Evolutionary conservation across 2,797 vertebrate species (phyloP), one percentile per base, ranked within the genome.

Genomic region (Urocyon cinereoargenteus): DNA sequence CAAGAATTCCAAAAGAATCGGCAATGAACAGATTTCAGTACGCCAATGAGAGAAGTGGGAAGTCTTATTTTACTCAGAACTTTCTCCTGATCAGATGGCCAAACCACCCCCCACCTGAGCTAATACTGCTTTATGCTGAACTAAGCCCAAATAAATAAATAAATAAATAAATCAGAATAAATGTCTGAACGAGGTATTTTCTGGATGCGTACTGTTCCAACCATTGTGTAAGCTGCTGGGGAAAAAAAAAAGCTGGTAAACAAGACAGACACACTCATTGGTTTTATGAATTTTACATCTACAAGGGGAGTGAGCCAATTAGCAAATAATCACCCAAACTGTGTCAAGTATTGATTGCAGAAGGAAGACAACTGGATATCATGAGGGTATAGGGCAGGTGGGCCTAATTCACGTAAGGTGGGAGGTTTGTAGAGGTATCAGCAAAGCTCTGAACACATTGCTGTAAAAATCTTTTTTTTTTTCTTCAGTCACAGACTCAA

Each of bases 351-450:
- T 26, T 36, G 14, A 53, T 26, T 36, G 14, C 3, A 22, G 83
- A 95, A 78, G 36, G 36, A 57, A 93, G 92, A 36, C 3, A 14
- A 14, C 26, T 28, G 26, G 8, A 40, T 34, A 5, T 40, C 24
- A 0, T 9, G n/a, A 55, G 2, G 77, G 4, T 6, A 2, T 3
- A 18, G 19, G 40, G n/a, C 4, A 45, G 15, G 19, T 14, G 18
- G 10, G 8, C 36, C 70, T 83, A 3, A 40, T 36, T 36, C n/a
- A 73, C 5, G 8, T 11, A 40, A 82, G 13, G 24, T 8, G 18
- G 10, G 15, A 75, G 3, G 3, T 21, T 36, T n/a, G 4, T 2
- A 2, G 59, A 26, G 14, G 2, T 45, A 55, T 51, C 68, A 5
- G 6, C 18, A 16, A 59, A 22, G 0, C 2, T 57, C 86, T 93